Conservation (phyloP, 2,797 vertebrate genomes). For the Cossypha niveicapilla region DNA sequence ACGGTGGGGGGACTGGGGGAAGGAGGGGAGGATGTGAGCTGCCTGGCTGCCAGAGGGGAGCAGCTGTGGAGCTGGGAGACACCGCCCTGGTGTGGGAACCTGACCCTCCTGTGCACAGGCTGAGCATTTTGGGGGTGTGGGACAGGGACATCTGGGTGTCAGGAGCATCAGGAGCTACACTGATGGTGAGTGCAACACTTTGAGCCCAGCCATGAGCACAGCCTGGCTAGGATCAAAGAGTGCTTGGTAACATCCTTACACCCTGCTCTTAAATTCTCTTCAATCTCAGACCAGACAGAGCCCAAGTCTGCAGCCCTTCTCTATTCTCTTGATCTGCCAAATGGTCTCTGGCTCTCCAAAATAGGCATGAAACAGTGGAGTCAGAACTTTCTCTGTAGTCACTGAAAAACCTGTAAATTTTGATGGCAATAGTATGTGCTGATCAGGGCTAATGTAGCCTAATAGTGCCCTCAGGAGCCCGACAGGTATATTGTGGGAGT, state of each 20-base stretch:
- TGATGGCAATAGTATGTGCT: not conserved
- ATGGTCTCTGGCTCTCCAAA: not conserved
- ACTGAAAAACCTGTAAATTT: not conserved
- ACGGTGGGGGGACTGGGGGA: rapidly evolving
- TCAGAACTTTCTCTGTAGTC: not conserved
- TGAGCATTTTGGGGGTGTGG: not conserved
- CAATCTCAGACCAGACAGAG: not conserved
- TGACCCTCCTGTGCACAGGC: rapidly evolving
- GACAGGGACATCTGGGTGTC: not conserved
- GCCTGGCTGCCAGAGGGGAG: not conserved
- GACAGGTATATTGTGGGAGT: not conserved
- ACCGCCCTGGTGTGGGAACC: rapidly evolving
- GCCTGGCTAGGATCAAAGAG: not conserved
- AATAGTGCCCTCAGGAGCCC: not conserved
- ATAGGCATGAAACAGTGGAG: not conserved
- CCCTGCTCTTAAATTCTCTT: not conserved
- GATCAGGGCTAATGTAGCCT: not conserved
- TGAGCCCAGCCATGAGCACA: not conserved
- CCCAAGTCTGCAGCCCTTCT: not conserved
- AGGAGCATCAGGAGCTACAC: not conserved
- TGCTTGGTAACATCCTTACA: not conserved
- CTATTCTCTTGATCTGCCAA: not conserved
- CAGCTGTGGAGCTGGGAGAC: not conserved
- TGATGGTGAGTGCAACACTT: too few species aligned
- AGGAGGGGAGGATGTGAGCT: not conserved